Percentiles rank a stretch among this genome's conserved stretches.
Conservation (phyloP, 2,113 vertebrate genomes). For the Casuarius casuarius region DNA sequence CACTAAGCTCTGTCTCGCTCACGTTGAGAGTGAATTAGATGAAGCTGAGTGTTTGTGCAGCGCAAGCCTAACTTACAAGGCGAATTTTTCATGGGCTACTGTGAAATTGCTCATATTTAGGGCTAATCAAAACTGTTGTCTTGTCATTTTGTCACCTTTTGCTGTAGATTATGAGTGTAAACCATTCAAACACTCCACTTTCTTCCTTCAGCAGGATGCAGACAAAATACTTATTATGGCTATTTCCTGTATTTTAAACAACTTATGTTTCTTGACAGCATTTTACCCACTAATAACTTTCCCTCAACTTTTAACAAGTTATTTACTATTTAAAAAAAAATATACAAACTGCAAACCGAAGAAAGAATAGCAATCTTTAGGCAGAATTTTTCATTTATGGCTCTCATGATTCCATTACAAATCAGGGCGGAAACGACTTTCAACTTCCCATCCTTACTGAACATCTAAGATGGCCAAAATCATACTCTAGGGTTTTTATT, state of each 20-base stretch:
- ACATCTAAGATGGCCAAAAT: neutral
- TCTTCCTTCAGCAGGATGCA: neutral
- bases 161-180: neutral
- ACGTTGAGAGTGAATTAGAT: neutral
- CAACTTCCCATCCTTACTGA: neutral
- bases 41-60: neutral
- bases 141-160: neutral
- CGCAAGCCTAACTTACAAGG: neutral
- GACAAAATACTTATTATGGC: neutral
- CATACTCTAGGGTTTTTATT: neutral
- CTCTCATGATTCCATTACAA: no score
- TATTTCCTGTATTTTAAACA: neutral
- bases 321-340: neutral
- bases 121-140: neutral
- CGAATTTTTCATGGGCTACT: neutral
- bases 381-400: no score
- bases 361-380: no score
- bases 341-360: neutral
- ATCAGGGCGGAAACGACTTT: neutral
- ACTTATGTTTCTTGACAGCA: neutral
- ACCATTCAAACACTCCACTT: neutral
- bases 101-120: neutral
- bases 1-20: neutral
- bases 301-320: neutral
- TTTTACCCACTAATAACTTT: neutral